These are phyloP conservation scores for Mormyrus proboscirostris DNA, from an alignment of 2,797 vertebrate genomes.

Conservation along the genomic window DNA sequence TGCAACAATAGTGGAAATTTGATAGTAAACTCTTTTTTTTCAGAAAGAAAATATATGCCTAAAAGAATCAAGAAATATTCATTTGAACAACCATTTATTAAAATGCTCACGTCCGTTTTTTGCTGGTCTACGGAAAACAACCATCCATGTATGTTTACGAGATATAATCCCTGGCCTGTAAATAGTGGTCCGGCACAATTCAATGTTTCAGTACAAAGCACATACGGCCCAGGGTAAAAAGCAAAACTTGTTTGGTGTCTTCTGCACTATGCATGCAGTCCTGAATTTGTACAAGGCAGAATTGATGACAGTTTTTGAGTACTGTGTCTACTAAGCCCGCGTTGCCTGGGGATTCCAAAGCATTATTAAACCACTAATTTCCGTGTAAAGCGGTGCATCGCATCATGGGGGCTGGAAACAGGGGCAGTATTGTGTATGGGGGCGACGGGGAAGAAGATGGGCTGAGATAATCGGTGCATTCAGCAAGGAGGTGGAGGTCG, in stretches of 20 bases:
- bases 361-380: not conserved
- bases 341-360: not conserved
- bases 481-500: constrained; percentile 9
- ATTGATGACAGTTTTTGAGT: not conserved
- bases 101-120: not conserved
- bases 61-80: not conserved
- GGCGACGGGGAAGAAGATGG: not conserved
- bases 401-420: constrained; percentile 2
- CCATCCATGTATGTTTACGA: not conserved
- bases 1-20: constrained; percentile 19
- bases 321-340: not conserved
- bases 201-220: not conserved
- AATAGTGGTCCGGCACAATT: not conserved
- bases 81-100: not conserved
- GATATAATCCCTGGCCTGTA: not conserved
- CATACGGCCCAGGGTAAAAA: not conserved
- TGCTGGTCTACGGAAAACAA: not conserved
- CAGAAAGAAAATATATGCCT: not conserved
- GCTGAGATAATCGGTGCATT: constrained; percentile 21
- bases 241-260: not conserved
- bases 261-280: not conserved
- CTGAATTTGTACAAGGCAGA: not conserved
- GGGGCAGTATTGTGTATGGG: constrained; percentile 8
- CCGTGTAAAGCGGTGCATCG: not conserved
- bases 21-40: not conserved